These are phyloP conservation scores for Apamea monoglypha DNA, from an alignment of 2,888 invertebrate species.

Conservation along the genomic window DNA sequence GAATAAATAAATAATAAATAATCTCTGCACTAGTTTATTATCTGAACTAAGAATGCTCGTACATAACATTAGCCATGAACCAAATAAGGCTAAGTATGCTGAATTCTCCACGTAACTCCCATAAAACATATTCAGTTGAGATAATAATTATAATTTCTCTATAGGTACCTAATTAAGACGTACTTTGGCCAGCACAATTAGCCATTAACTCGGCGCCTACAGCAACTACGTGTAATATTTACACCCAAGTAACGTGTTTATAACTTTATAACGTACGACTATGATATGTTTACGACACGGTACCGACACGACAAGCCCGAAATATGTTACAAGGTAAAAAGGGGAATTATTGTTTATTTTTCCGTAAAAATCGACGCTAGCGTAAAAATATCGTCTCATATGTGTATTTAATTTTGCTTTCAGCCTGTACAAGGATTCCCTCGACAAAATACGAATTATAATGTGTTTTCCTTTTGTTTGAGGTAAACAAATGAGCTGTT, in stretches of 20 bases:
- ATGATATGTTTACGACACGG: background rate
- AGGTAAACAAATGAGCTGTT: constrained; percentile 18
- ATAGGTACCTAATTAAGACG: background rate
- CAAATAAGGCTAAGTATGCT: constrained; percentile 9
- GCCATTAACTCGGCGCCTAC: constrained; percentile 2
- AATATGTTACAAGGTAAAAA: background rate
- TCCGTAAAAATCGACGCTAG: constrained; percentile 30
- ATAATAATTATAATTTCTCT: constrained; percentile 12
- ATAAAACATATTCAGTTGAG: background rate
- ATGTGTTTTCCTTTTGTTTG: constrained; percentile 32
- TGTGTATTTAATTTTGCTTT: constrained; percentile 54
- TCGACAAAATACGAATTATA: constrained; percentile 35
- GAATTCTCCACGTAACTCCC: background rate
- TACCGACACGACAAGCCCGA: background rate
- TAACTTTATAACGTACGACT: background rate
- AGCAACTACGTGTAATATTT: background rate
- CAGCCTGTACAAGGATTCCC: constrained; percentile 25
- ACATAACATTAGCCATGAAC: constrained; percentile 1
- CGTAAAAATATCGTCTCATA: constrained; percentile 29
- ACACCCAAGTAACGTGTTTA: background rate
- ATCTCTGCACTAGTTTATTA: background rate
- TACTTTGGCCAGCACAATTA: constrained; percentile 14
- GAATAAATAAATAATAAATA: no score
- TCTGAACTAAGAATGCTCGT: background rate
- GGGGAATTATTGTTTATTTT: constrained; percentile 32